These are phyloP conservation scores for Apocheima hispidaria DNA, from an alignment of 2,888 invertebrate species.

Conservation along the genomic window DNA sequence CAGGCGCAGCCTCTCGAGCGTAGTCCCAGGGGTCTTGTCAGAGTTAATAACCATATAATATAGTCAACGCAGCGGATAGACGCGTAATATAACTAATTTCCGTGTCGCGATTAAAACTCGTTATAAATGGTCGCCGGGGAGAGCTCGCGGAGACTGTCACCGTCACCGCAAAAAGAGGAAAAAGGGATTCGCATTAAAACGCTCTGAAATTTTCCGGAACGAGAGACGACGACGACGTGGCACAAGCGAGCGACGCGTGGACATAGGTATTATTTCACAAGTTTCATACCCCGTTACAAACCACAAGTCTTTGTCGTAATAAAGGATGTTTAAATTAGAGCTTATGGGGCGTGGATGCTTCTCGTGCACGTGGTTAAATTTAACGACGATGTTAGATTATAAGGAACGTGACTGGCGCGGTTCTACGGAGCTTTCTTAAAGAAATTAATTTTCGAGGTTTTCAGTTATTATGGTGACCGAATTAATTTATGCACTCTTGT, in stretches of 20 bases:
- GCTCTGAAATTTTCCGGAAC: conserved; percentile 61
- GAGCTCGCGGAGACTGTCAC: conserved; percentile 63
- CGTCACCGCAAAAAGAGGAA: conserved; percentile 71
- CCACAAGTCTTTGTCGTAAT: conserved; percentile 31
- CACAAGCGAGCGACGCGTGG: conserved; percentile 24
- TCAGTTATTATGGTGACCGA: not conserved
- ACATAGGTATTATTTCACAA: conserved; percentile 31
- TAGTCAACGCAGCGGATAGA: conserved; percentile 59
- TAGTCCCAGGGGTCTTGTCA: conserved; percentile 51
- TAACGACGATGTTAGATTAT: conserved; percentile 8
- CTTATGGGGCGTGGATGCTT: conserved; percentile 22
- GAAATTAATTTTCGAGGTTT: not conserved
- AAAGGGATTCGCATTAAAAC: conserved; percentile 63
- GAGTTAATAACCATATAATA: conserved; percentile 68
- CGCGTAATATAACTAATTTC: conserved; percentile 72
- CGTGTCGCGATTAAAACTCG: conserved; percentile 73
- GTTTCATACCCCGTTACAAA: conserved; percentile 26
- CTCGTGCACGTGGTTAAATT: conserved; percentile 14
- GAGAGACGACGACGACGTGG: conserved; percentile 34
- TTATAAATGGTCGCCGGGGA: conserved; percentile 69
- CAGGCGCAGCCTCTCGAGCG: conserved; percentile 44
- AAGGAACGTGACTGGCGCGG: conserved; percentile 7
- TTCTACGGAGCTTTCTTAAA: conserved; percentile 2
- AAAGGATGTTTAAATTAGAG: conserved; percentile 32
- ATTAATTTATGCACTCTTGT: not conserved